phyloP scores from a whole-genome alignment of 2,113 vertebrate genomes.

The Lepus americanus region DNA sequence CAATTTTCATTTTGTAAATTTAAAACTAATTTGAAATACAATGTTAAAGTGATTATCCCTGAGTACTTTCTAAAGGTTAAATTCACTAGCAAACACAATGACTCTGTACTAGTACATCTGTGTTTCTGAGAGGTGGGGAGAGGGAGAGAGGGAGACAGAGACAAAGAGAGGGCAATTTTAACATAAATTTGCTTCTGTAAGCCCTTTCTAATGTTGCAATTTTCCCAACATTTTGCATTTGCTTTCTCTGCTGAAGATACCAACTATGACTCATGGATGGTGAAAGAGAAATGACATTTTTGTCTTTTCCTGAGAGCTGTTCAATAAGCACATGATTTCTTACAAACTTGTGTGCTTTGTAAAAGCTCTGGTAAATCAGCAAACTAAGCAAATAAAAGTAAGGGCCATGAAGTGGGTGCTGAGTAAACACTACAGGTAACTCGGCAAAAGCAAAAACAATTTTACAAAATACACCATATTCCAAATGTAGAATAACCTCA shows the following conservation, averaged over 20 bases:
- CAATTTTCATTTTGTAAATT: too few relatives aligned
- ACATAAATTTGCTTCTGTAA: constrained; percentile 11
- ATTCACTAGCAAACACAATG: not conserved
- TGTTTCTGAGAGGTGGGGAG: not conserved
- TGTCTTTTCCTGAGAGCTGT: constrained; percentile 60
- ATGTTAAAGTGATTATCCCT: not conserved
- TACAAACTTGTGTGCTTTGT: constrained; percentile 45
- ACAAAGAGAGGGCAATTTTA: not conserved
- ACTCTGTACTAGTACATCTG: not conserved
- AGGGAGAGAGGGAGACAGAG: not conserved
- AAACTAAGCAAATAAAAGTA: constrained; percentile 1
- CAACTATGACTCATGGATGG: constrained; percentile 25
- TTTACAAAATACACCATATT: not conserved
- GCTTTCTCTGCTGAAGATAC: constrained; percentile 21
- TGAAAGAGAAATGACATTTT: constrained; percentile 56
- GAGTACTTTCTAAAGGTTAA: not conserved
- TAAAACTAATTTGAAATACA: too few relatives aligned
- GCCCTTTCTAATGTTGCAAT: not conserved
- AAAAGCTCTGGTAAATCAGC: not conserved
- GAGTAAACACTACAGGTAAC: not conserved
- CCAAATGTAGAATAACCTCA: not conserved
- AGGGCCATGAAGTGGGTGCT: not conserved
- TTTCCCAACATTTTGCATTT: constrained; percentile 5
- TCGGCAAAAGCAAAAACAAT: not conserved
- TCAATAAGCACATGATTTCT: constrained; percentile 35